Evolutionary conservation across 1,140 invertebrate genomes (phyloP).

Genomic region (Cydia fagiglandana): DNA sequence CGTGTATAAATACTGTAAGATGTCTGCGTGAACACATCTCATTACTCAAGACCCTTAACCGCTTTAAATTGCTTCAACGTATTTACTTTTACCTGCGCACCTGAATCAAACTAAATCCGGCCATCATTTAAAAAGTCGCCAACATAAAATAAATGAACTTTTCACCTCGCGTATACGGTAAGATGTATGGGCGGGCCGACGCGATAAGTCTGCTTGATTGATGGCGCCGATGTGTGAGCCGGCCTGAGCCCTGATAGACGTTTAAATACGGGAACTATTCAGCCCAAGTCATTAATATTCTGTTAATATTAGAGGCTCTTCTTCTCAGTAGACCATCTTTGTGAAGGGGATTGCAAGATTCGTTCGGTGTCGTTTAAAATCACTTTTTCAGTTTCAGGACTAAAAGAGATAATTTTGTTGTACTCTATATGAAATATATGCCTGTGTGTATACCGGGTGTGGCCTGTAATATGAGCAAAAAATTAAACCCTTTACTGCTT

Average conservation of each 20-base stretch:
- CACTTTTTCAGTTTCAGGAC: too few species aligned
- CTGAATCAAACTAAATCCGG: slow-evolving; percentile 24
- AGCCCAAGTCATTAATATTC: slow-evolving; percentile 39
- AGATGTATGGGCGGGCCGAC: slow-evolving; percentile 39
- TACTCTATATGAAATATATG: too few species aligned
- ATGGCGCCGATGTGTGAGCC: slow-evolving; percentile 46
- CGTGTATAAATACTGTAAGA: too few species aligned
- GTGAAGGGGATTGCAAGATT: neutral
- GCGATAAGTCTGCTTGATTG: slow-evolving; percentile 58
- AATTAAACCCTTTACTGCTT: too few species aligned
- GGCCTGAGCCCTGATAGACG: slow-evolving; percentile 45
- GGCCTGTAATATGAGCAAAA: too few species aligned
- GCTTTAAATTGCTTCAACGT: neutral
- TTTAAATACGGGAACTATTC: slow-evolving; percentile 38
- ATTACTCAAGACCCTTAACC: too few species aligned
- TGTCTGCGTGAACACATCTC: too few species aligned
- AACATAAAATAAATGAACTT: slow-evolving; percentile 28
- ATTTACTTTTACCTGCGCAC: neutral
- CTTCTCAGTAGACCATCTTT: neutral
- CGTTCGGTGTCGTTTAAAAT: neutral
- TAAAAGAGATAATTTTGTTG: too few species aligned
- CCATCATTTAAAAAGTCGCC: slow-evolving; percentile 25
- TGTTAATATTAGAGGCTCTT: slow-evolving; percentile 15
- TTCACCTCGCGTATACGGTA: slow-evolving; percentile 26
- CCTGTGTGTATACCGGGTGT: too few species aligned